Base-by-base conservation (phyloP, 2,888 invertebrate genomes). In the Protonemura montana region DNA sequence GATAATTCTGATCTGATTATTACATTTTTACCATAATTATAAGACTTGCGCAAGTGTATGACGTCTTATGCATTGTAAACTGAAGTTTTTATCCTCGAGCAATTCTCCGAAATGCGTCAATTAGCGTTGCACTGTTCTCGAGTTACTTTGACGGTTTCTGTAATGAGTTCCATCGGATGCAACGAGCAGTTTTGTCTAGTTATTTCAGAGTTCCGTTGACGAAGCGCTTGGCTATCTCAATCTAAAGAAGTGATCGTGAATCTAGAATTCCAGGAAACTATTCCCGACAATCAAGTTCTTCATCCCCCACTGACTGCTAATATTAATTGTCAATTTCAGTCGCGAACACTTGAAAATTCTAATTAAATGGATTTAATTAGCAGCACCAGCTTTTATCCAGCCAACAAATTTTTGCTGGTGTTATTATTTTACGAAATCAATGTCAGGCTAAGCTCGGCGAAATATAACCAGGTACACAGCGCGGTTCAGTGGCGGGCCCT, bases 371-470 rank as follows among this genome's bases (percentile, higher is more conserved):
- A 59, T 59, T 59, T 59, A 59, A 59, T 59, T 59, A 59, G 59
- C 59, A 21, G 21, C 59, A 16, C 41, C 59, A 59, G 59, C 21
- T 59, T 59, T 59, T 21, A 59, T 59, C 59, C 21, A 10, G 21
- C 59, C 21, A 21, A 21, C 59, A 21, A 59, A 10, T 59, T 7
- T 7, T 59, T 59, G 59, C 59, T 59, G 59, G 21, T 21, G 13
- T 59, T 59, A 59, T 59, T 59, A 59, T 59, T 59, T 59, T 59
- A 59, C 59, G 59, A 59, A 59, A 59, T 59, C 59, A 59, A 59
- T 59, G 13, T 59, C 59, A 59, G 21, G 59, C 13, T 59, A 59
- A 59, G 59, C 59, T 59, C 59, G 59, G 13, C 59, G 59, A 13
- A 3, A 59, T 59, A 59, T 13, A 13, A 21, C 59, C 59, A 59